These are phyloP conservation scores for Parazoanthus darwini DNA, from an alignment of 92 coral and sea anemone species.

Conservation along the genomic window DNA sequence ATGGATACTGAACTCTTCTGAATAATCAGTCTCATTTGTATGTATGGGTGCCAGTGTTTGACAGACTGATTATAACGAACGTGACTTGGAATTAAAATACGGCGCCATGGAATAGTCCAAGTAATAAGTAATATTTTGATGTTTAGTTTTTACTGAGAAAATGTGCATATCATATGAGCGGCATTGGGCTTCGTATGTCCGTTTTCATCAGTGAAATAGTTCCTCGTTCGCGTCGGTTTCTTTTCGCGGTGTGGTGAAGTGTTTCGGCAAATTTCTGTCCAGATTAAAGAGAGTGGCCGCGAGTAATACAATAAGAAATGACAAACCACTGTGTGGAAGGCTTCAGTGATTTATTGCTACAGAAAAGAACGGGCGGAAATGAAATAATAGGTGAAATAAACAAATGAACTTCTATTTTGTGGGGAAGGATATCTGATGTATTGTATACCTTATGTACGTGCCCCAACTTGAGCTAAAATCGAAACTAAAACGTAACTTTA, in stretches of 20 bases:
- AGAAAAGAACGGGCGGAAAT: conserved; percentile 17
- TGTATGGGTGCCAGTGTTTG: not conserved
- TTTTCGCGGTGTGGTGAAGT: not conserved
- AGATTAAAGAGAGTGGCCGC: not conserved
- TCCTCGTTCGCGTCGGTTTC: not conserved
- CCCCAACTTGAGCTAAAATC: too few relatives aligned
- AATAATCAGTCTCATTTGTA: not conserved
- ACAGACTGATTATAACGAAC: not conserved
- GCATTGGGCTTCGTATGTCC: not conserved
- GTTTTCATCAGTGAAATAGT: not conserved
- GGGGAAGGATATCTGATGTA: not conserved
- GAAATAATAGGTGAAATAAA: not conserved
- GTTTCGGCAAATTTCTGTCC: not conserved
- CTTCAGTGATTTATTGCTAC: conserved; percentile 5
- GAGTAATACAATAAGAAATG: not conserved
- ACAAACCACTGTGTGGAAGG: not conserved
- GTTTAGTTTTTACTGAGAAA: not conserved
- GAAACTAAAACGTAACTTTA: too few relatives aligned
- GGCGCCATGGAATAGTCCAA: not conserved
- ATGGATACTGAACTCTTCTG: not conserved
- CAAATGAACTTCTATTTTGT: not conserved
- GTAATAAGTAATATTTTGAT: not conserved
- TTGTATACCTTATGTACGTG: not conserved
- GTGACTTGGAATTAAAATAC: not conserved
- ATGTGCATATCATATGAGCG: conserved; percentile 4